Conservation (phyloP, 2,888 invertebrate genomes). For the Malachius bipustulatus region DNA sequence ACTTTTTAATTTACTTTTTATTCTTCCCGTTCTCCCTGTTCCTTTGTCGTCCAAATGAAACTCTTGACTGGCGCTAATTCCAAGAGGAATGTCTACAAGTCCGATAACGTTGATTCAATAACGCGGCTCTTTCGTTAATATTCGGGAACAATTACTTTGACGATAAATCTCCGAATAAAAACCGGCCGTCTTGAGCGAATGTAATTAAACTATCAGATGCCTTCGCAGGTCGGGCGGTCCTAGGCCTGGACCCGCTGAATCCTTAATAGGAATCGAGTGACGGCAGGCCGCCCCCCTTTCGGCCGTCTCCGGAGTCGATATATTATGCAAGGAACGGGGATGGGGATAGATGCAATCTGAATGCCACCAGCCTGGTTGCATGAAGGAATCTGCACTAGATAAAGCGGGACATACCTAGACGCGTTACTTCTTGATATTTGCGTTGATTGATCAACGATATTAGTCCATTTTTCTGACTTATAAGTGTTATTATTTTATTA, state of each 20-base stretch:
- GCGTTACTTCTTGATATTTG: too few relatives aligned
- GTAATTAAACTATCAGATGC: constrained; percentile 6
- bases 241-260: background rate
- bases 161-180: background rate
- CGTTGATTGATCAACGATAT: too few relatives aligned
- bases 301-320: background rate
- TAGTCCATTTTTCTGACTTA: too few relatives aligned
- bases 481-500: too few relatives aligned
- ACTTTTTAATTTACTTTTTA: too few relatives aligned
- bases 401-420: too few relatives aligned
- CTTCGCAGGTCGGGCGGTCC: background rate
- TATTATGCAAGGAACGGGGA: constrained; percentile 2
- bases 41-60: too few relatives aligned
- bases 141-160: background rate
- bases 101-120: constrained; percentile 1
- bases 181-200: background rate
- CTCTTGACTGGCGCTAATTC: too few relatives aligned
- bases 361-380: constrained; percentile 1
- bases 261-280: constrained; percentile 1
- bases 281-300: too few relatives aligned
- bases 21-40: too few relatives aligned
- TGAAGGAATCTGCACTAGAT: background rate
- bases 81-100: too few relatives aligned
- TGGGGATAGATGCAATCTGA: constrained; percentile 4
- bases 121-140: background rate